Percentiles rank a stretch among this genome's conserved stretches.
phyloP scores from a whole-genome alignment of 2,797 vertebrate species.

The Echiichthys vipera region DNA sequence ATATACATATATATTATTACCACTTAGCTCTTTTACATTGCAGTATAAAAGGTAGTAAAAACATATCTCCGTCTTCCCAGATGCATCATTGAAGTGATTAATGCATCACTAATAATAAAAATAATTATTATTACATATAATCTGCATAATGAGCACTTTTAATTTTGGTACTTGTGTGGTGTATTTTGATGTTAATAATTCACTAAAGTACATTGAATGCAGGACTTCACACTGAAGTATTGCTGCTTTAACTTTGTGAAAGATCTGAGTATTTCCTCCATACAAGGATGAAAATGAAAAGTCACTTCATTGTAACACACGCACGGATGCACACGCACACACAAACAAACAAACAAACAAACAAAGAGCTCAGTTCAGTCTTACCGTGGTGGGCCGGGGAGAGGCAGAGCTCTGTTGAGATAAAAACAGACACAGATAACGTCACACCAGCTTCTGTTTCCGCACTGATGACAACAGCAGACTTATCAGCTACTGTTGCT shows the following conservation, averaged over 20 bases:
- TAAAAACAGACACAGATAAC: slow-evolving; percentile 69
- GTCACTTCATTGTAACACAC: no score
- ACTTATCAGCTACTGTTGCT: slow-evolving; percentile 35
- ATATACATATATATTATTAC: no score
- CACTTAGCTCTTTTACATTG: no score
- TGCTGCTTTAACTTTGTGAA: neutral
- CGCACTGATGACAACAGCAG: slow-evolving; percentile 45
- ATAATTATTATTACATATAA: no score
- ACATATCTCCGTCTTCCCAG: no score
- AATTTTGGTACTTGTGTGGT: neutral
- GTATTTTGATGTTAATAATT: neutral
- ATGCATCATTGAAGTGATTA: no score
- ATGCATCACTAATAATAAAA: no score
- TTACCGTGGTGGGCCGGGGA: slow-evolving; percentile 96
- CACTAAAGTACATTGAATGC: no score
- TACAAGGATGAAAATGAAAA: no score
- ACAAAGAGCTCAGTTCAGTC: slow-evolving; percentile 7
- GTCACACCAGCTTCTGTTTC: slow-evolving; percentile 37
- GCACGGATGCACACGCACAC: neutral
- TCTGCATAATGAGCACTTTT: neutral
- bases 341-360: neutral
- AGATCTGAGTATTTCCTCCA: no score
- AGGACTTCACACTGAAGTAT: neutral
- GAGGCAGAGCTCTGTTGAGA: slow-evolving; percentile 90
- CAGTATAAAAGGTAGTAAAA: no score